A percentile compares a stretch with the other conserved stretches of the same genome.
Evolutionary conservation across 2,797 vertebrate species (phyloP).

Genomic region (Neomorphus geoffroyi): DNA sequence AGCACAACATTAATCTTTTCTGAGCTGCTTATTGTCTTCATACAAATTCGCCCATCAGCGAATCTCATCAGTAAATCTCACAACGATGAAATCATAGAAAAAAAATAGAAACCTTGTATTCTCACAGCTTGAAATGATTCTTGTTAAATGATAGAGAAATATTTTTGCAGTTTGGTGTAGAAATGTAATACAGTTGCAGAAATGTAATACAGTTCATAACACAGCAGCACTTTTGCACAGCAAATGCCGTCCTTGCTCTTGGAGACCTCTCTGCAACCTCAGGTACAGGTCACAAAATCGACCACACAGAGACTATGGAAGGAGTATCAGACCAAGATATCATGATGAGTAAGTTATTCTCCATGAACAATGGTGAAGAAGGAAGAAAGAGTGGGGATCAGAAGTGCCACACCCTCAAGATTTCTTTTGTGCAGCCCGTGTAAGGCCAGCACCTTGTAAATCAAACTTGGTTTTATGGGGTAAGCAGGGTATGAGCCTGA

Average conservation of each 20-base stretch:
- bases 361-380: background rate
- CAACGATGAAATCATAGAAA: background rate
- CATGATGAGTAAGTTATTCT: background rate
- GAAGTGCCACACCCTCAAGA: background rate
- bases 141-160: background rate
- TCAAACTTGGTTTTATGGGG: background rate
- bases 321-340: background rate
- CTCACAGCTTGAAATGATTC: background rate
- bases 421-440: background rate
- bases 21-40: background rate
- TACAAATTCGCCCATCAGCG: background rate
- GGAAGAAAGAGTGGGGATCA: background rate
- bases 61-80: background rate
- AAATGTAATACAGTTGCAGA: background rate
- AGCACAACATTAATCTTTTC: background rate
- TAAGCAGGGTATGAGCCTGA: background rate
- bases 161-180: background rate
- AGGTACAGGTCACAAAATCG: background rate
- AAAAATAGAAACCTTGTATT: background rate
- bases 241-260: background rate
- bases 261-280: background rate
- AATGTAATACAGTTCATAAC: no score
- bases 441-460: background rate
- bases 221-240: background rate
- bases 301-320: background rate